Evolutionary conservation across 2,888 invertebrate species (phyloP), one percentile per base, ranked within the genome.

Genomic region (Tortricodes alternella): DNA sequence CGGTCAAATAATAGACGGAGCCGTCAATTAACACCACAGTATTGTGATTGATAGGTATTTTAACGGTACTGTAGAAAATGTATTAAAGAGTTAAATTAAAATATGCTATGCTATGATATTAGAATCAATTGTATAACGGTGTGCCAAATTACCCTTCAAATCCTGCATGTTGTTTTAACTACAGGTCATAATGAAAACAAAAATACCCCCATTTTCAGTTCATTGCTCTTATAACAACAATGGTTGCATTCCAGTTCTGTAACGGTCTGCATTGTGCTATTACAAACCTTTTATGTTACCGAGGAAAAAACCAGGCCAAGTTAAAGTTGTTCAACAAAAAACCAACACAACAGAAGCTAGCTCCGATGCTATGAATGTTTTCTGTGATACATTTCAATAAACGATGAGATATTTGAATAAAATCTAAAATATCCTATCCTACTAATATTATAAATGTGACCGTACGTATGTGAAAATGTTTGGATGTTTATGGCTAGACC

Each of bases 181-280:
- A 6, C 6, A 27, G 8, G 27, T 18, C 18, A 0, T 7, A n/a
- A 29, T 11, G 16, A 11, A 5, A 29, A 18, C 44, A 8, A 44
- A 43, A 44, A 44, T 18, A 11, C 11, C 29, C n/a, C 8, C 6
- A 16, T 16, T 18, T 44, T 29, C 44, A 19, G 44, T 44, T 44
- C 44, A 44, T 44, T 44, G 44, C 44, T 44, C 44, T 9, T 44
- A 44, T 44, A 44, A 8, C 27, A 29, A 43, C 44, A 44, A 44
- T 44, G 29, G 44, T 6, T 44, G 44, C 44, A 44, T 44, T 29
- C 44, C 44, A 44, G 44, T 29, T 3, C 44, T 11, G 29, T 44
- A 44, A 44, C 44, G 44, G 44, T 44, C 18, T 29, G 27, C 44
- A 44, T 44, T 44, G 44, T 44, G 44, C 27, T 44, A 44, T 29